phyloP scores from a whole-genome alignment of 2,113 vertebrate species.

The Tachycineta bicolor region DNA sequence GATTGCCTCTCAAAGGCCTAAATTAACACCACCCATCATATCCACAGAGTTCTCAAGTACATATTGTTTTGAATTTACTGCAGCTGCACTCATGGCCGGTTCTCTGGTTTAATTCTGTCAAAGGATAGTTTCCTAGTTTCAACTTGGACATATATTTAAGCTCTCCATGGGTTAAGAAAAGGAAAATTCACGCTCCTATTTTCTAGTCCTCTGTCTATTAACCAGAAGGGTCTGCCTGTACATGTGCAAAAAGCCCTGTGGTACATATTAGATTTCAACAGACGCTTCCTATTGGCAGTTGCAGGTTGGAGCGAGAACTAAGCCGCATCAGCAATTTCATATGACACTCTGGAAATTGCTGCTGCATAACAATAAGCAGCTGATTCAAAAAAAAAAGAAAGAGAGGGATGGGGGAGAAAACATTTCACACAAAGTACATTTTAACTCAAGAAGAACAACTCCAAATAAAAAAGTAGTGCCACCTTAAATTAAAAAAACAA shows the following conservation, averaged over 20 bases:
- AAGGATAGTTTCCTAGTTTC: neutral
- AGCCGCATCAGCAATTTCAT: slow-evolving; percentile 78
- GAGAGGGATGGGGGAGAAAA: neutral
- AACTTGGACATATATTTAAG: neutral
- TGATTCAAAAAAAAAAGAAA: neutral
- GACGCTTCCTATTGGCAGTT: slow-evolving; percentile 49
- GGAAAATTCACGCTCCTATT: neutral
- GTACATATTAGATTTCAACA: slow-evolving; percentile 21
- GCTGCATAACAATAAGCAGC: slow-evolving; percentile 69
- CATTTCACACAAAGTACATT: neutral
- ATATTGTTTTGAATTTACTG: neutral
- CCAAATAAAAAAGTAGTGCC: neutral
- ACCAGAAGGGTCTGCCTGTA: neutral
- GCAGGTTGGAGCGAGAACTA: slow-evolving; percentile 51
- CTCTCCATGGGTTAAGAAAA: neutral
- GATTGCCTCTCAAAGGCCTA: neutral
- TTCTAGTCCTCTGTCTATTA: neutral
- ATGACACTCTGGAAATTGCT: slow-evolving; percentile 71
- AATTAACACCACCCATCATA: neutral
- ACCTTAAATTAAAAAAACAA: neutral
- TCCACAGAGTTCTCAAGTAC: neutral
- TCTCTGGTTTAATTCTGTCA: neutral
- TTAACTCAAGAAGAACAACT: neutral
- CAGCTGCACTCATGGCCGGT: neutral
- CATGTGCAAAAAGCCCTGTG: neutral